A percentile compares a stretch with the other conserved stretches of the same genome.
Conservation (phyloP, 2,797 vertebrate species). For the Muscicapa striata region DNA sequence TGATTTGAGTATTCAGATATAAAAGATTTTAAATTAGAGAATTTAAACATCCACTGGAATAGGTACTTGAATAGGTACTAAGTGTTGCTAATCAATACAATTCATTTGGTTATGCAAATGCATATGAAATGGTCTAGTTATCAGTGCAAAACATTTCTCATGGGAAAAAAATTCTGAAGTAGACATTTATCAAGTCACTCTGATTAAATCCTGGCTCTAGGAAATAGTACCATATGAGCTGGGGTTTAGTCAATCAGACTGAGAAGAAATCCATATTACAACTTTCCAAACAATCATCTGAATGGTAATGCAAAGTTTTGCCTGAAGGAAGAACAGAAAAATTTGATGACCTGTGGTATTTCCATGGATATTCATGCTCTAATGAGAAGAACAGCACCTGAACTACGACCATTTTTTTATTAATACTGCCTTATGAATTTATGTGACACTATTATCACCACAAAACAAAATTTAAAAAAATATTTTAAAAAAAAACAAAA, state of each 20-base stretch:
- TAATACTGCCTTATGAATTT: background rate
- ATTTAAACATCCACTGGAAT: background rate
- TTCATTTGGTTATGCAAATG: constrained; percentile 48
- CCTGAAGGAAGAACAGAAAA: constrained; percentile 20
- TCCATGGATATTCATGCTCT: background rate
- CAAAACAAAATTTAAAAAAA: background rate
- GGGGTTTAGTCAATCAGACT: constrained; percentile 40
- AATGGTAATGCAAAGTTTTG: constrained; percentile 45
- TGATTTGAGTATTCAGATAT: constrained; percentile 23
- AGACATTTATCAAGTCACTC: constrained; percentile 47
- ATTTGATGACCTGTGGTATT: constrained; percentile 6
- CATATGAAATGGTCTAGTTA: constrained; percentile 35
- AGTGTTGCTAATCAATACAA: constrained; percentile 41
- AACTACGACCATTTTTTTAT: background rate
- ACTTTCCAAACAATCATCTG: constrained; percentile 55
- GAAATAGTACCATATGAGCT: constrained; percentile 30
- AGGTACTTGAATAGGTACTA: background rate
- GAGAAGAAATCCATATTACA: constrained; percentile 57
- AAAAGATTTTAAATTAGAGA: constrained; percentile 8
- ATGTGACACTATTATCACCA: background rate
- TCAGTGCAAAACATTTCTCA: constrained; percentile 27
- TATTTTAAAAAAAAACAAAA: background rate
- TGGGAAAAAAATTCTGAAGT: background rate
- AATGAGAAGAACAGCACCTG: background rate
- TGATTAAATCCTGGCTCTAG: constrained; percentile 59